A percentile compares a stretch with the other conserved stretches of the same genome.
phyloP scores from a whole-genome alignment of 2,113 vertebrate species.

The Phainopepla nitens region DNA sequence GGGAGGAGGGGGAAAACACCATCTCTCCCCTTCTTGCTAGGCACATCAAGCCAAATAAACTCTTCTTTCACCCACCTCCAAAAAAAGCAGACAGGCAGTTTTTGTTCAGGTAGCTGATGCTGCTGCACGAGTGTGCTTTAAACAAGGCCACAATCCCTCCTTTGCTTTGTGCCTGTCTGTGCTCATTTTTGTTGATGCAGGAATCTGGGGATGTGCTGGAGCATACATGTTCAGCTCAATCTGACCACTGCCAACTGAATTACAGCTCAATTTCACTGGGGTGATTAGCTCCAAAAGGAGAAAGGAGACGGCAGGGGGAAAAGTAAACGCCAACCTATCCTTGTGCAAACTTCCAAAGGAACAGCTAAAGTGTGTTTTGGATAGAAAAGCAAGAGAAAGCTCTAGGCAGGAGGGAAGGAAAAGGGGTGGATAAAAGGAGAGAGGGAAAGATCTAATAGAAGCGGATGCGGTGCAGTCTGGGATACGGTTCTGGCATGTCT shows the following conservation, averaged over 20 bases:
- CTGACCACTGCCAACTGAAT: slow-evolving; percentile 26
- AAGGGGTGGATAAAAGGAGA: not conserved
- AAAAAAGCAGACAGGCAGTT: slow-evolving; percentile 9
- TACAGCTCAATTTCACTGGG: slow-evolving; percentile 49
- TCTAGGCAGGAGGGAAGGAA: slow-evolving; percentile 1
- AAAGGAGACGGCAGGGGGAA: not conserved
- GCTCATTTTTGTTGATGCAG: slow-evolving; percentile 35
- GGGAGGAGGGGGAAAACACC: not conserved
- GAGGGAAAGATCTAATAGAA: not conserved
- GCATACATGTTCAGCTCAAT: not conserved
- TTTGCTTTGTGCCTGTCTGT: not conserved
- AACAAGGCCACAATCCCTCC: not conserved
- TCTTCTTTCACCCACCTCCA: not conserved
- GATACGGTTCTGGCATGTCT: not conserved
- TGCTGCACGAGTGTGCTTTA: not conserved
- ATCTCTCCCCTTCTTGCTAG: not conserved
- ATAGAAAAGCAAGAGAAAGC: not conserved
- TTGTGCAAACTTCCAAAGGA: slow-evolving; percentile 11
- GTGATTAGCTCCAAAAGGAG: slow-evolving; percentile 29
- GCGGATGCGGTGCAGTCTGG: not conserved
- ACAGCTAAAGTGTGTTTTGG: not conserved
- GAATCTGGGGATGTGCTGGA: not conserved
- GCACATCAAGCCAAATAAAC: slow-evolving; percentile 11
- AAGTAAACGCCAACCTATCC: not conserved
- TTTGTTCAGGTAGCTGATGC: not conserved